Percentiles rank a stretch among this genome's conserved stretches.
Conservation (phyloP, 2,797 vertebrate genomes). For the Phylloscopus collybita region DNA sequence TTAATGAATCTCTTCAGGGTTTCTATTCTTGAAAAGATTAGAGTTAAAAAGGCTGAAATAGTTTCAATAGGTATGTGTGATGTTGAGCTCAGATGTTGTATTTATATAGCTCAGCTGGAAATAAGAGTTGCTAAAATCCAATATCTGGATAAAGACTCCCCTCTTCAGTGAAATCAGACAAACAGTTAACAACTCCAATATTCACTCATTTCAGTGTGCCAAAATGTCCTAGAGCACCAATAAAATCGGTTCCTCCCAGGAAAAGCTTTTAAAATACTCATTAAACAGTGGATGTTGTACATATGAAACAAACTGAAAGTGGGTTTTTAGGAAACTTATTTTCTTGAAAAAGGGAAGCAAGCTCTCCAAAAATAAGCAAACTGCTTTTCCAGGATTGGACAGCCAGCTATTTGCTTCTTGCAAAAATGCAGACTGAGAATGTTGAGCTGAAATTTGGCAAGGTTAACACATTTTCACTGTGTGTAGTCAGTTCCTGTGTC, state of each 20-base stretch:
- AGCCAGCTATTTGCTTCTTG: background rate
- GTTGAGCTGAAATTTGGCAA: constrained; percentile 6
- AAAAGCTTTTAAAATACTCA: constrained; percentile 13
- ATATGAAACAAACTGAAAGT: background rate
- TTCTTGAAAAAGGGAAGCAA: background rate
- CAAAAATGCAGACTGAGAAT: background rate
- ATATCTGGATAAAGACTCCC: background rate
- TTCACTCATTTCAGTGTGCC: background rate
- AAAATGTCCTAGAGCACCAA: background rate
- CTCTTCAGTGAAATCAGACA: background rate
- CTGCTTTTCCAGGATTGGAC: background rate
- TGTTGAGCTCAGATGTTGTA: background rate
- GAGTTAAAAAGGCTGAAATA: background rate
- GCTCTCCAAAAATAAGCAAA: background rate
- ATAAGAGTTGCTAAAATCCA: background rate
- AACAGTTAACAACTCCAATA: background rate
- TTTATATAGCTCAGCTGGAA: background rate
- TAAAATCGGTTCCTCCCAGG: background rate
- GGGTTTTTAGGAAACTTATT: background rate
- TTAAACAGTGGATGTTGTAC: background rate
- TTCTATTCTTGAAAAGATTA: constrained; percentile 41
- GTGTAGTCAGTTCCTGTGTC: background rate
- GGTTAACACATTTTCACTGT: background rate
- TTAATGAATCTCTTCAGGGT: constrained; percentile 46
- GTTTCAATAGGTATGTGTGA: constrained; percentile 16